Evolutionary conservation across 2,113 vertebrate genomes (phyloP), one percentile per base, ranked within the genome.

Genomic region (Neogale vison): DNA sequence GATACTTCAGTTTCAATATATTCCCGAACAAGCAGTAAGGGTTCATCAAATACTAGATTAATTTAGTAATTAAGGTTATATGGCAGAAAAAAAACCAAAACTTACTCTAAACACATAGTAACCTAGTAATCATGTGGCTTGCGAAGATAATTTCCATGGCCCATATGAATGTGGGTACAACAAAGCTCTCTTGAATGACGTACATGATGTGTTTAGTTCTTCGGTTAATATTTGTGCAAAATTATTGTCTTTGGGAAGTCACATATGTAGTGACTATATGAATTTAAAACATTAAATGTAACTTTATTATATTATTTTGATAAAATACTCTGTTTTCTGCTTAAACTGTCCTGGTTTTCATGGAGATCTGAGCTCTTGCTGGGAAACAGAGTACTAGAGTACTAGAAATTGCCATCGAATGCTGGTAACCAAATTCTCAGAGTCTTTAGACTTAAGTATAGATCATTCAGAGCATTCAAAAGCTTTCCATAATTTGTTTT

Each of bases 401-500:
- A 57, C 8, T 85, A 87, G 79, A 84, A 97, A 87, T 76, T 92
- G 57, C 26, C 59, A 9, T 80, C 82, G 42, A 29, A 57, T 87
- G 59, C n/a, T 61, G 36, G 26, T 76, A 85, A 83, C 55, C 21
- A 31, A 72, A 76, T 89, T 52, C 29, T 69, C 20, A 55, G 67
- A 85, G 15, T 92, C 63, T 89, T 86, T 77, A 61, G 71, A 17
- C 34, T 86, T 72, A 93, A 84, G 34, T 88, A 26, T 36, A 45
- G 11, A 72, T 88, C 34, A 74, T 69, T 94, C 31, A 45, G 23
- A 97, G 59, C 52, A 83, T 86, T 77, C 52, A 71, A 74, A 89
- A 91, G 14, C 29, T 97, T 96, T 93, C 86, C n/a, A 80, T 94
- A 47, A 83, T 94, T 92, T 94, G 59, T 97, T 98, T 96, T 91